Evolutionary conservation across 1,140 invertebrate genomes (phyloP), one percentile per base, ranked within the genome.

Genomic region (Pseudachorutes palmiensis): DNA sequence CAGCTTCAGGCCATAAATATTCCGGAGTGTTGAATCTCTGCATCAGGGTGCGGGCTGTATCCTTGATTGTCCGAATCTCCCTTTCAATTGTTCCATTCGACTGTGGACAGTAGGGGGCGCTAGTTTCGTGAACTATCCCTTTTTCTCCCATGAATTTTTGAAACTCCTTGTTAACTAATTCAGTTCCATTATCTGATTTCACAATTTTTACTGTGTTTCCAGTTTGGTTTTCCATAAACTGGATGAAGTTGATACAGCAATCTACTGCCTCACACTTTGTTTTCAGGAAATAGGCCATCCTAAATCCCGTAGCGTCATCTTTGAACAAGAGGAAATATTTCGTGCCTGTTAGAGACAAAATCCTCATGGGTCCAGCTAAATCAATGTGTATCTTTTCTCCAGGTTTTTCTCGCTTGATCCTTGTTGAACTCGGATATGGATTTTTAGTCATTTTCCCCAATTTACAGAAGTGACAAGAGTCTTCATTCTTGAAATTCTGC

Each of bases 41-140:
- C 19, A 68, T 2, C 30, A 68, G 32, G 1, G 60, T 41, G 3
- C 66, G 68, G 9, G 66, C 66, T 2, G 5, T 24, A n/a, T 68
- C 41, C 29, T 68, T 62, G 1, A 68, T 22, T 12, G 51, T 58
- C 49, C 77, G 41, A 64, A 78, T 78, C 32, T 76, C 77, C 49
- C 78, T 58, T 70, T 81, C 81, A n/a, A 76, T 75, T 29, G 71
- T 71, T 5, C 80, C 80, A 72, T 83, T 84, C 67, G 81, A 77
- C 72, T 83, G 68, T 0, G 80, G 78, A 2, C 77, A 79, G 67
- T 81, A 81, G 1, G 76, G 64, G 22, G 69, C 71, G n/a, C 76
- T 73, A 49, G 41, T 67, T 55, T 74, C 70, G 66, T 75, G 71
- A 3, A 64, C 22, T 22, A 75, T 74, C 19, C 73, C 72, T 49